Evolutionary conservation across 2,113 vertebrate genomes (phyloP), one percentile per base, ranked within the genome.

Genomic region (Gulo gulo): DNA sequence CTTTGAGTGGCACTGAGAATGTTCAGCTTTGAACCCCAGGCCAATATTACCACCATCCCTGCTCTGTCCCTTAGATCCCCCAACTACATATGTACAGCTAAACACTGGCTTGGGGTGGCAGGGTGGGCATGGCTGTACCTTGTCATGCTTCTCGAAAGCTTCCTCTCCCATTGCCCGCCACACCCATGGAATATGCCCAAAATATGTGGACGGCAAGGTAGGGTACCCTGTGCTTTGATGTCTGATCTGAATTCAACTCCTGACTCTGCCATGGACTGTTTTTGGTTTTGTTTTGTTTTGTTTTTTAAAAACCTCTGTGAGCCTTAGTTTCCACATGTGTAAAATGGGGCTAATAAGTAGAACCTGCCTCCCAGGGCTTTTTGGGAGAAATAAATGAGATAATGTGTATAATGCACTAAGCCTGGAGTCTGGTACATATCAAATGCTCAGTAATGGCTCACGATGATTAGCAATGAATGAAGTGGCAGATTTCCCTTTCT

Each of bases 261-360:
- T 18, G 16, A 63, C 20, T 94, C 85, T 73, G 29, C 31, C 67
- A 29, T 39, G 26, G 36, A 61, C 39, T 34, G 24, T 39, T 65
- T 59, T 50, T 2, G 23, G 10, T 50, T 73, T 73, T 39, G 39
- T 39, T 71, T 61, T 52, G 63, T 50, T 4, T 39, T n/a, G 2
- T 31, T 71, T 71, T 81, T 31, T 26, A 71, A 73, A 74, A 4
- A 9, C 67, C 61, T 74, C 67, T 42, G 14, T 47, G 52, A 69
- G 47, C 26, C 61, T 97, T 83, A 52, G 52, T 97, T 93, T 93
- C 57, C 34, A 57, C 63, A n/a, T 79, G 86, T 96, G n/a, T 95
- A 79, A 96, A 95, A 74, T 79, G 91, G 81, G 23, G 34, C 34
- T 94, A 26, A 29, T 81, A 84, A 88, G 42, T 76, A 69, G 45